These are phyloP conservation scores for Hecatera dysodea DNA, from an alignment of 2,888 invertebrate genomes.

Conservation along the genomic window DNA sequence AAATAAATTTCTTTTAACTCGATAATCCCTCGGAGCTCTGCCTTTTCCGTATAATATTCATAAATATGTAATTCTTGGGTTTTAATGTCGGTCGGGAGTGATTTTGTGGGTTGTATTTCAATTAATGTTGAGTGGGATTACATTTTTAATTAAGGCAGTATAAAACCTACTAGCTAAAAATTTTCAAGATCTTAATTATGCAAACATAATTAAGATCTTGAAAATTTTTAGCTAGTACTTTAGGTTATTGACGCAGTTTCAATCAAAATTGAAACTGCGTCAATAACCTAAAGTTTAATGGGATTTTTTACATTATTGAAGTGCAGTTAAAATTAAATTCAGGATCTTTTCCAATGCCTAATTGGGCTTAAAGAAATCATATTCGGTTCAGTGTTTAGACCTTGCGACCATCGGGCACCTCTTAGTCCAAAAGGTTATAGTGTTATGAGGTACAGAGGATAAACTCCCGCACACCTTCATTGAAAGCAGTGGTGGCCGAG, in stretches of 20 bases:
- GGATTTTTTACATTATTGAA: background rate
- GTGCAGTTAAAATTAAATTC: background rate
- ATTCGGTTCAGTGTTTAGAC: background rate
- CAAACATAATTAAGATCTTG: background rate
- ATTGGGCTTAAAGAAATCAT: background rate
- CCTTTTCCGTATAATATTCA: constrained; percentile 39
- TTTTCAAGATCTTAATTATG: background rate
- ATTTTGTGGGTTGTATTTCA: constrained; percentile 33
- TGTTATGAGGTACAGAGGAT: no score
- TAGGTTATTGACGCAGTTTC: no score
- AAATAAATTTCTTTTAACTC: constrained; percentile 59
- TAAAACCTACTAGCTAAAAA: constrained; percentile 10
- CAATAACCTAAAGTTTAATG: background rate
- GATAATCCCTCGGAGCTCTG: constrained; percentile 15
- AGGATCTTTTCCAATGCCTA: background rate
- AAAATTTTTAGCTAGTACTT: no score
- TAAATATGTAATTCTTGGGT: constrained; percentile 47
- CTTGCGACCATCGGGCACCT: background rate
- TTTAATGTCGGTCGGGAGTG: constrained; percentile 24
- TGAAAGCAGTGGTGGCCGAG: no score
- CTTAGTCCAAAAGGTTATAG: no score
- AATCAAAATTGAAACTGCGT: no score
- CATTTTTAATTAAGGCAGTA: constrained; percentile 1
- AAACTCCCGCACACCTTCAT: no score
- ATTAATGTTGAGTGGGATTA: constrained; percentile 10